phyloP scores from a whole-genome alignment of 2,797 vertebrate species.

The Esox lucius region DNA sequence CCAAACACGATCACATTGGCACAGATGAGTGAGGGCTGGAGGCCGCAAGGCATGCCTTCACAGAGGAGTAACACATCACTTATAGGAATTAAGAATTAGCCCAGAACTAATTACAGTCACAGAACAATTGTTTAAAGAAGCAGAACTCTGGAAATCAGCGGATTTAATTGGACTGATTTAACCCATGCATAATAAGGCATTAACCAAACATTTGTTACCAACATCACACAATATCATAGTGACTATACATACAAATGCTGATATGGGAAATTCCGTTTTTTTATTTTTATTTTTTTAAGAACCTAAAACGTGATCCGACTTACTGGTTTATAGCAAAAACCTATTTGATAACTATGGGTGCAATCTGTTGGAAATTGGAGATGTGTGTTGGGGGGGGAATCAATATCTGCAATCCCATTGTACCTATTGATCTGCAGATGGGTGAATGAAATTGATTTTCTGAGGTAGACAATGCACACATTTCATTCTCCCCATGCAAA shows the following conservation, averaged over 20 bases:
- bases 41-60: conserved; percentile 34
- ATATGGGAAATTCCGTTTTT: conserved; percentile 43
- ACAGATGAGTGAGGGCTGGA: conserved; percentile 42
- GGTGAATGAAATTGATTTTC: conserved; percentile 78
- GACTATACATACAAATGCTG: conserved; percentile 73
- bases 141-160: conserved; percentile 61
- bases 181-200: conserved; percentile 81
- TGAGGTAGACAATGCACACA: conserved; percentile 84
- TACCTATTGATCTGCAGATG: conserved; percentile 80
- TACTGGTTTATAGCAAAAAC: conserved; percentile 32
- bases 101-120: conserved; percentile 80
- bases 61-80: conserved; percentile 60
- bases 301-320: conserved; percentile 29
- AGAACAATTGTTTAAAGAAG: conserved; percentile 71
- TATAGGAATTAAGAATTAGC: conserved; percentile 54
- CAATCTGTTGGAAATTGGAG: conserved; percentile 64
- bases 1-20: conserved; percentile 52
- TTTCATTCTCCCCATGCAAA: conserved; percentile 75
- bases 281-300: conserved; percentile 30
- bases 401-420: conserved; percentile 73
- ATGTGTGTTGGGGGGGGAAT: conserved; percentile 41
- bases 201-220: conserved; percentile 74
- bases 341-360: conserved; percentile 55
- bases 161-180: conserved; percentile 63
- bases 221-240: conserved; percentile 72